Conservation (phyloP, 2,797 vertebrate species). For the Apogon hyalosoma region DNA sequence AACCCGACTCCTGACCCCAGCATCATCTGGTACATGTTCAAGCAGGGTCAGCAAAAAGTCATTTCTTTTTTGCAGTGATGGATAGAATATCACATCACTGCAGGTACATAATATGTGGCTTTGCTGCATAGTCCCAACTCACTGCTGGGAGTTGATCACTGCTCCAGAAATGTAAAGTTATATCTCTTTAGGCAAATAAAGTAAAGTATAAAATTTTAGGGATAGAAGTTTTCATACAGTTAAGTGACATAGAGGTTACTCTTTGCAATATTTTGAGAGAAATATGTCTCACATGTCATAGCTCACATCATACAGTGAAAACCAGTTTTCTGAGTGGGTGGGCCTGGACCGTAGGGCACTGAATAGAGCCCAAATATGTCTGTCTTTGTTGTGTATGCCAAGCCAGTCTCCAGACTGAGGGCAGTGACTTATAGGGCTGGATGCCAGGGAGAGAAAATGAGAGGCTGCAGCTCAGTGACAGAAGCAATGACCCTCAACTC, state of each 20-base stretch:
- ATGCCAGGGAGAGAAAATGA: slow-evolving; percentile 68
- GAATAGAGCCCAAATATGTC: slow-evolving; percentile 52
- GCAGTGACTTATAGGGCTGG: slow-evolving; percentile 59
- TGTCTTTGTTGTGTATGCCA: slow-evolving; percentile 53
- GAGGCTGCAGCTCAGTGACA: slow-evolving; percentile 68
- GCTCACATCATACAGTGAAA: slow-evolving; percentile 22
- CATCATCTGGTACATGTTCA: slow-evolving; percentile 32
- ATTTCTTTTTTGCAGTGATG: slow-evolving; percentile 28
- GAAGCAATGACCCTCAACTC: slow-evolving; percentile 72
- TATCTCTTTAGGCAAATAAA: not conserved
- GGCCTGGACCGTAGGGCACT: slow-evolving; percentile 41
- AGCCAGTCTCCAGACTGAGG: slow-evolving; percentile 58
- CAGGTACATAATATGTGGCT: not conserved
- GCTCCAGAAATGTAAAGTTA: not conserved
- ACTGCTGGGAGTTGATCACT: not conserved
- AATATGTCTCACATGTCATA: slow-evolving; percentile 10
- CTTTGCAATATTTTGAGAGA: not conserved
- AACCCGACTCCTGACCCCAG: slow-evolving; percentile 6
- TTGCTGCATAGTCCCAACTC: not conserved
- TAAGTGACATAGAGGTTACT: not conserved
- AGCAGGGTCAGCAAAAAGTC: slow-evolving; percentile 28
- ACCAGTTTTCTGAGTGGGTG: slow-evolving; percentile 50
- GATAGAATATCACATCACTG: slow-evolving; percentile 5
- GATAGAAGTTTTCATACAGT: slow-evolving; percentile 3
- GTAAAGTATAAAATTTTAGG: not conserved